Evolutionary conservation across 2,113 vertebrate genomes (phyloP), one percentile per base, ranked within the genome.

Genomic region (Symphodus melops): DNA sequence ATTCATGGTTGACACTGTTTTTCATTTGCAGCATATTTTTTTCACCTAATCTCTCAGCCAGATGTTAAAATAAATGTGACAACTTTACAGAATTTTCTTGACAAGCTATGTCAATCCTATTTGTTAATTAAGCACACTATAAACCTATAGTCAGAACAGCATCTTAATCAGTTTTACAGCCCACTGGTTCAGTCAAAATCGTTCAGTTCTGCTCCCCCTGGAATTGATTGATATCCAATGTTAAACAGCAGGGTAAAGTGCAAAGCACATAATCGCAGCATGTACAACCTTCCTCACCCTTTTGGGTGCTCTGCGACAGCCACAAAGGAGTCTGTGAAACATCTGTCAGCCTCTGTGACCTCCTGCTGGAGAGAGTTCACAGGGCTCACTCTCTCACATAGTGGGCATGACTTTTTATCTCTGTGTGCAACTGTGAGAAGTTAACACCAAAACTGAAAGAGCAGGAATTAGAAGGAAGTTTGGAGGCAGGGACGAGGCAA

Each of bases 271-370:
- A 78, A 81, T 83, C 52, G 33, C 79, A 82, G 80, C 78, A 62
- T 69, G 70, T 46, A 37, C 75, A 75, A 75, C 82, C 82, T 86
- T 65, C 63, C 51, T 81, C 73, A 88, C 77, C 77, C 81, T 70
- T 77, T 52, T 57, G 75, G 74, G 79, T 51, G 76, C 75, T 68
- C 72, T 28, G 44, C 37, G 17, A 79, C 54, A 51, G 49, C 75
- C 70, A 68, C 78, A 71, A 82, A 83, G 68, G 73, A 65, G 77
- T 75, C 64, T 72, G 75, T 84, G 79, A 86, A 87, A 84, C 68
- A 77, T 79, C 77, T 71, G 79, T 68, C 57, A 53, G 72, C 71
- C 75, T 76, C 63, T 3, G 36, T 80, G 87, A 75, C 82, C 79
- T 75, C 75, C 79, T 68, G 75, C 62, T 19, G 39, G 79, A 79